A percentile compares a stretch with the other conserved stretches of the same genome.
Evolutionary conservation across 1,140 invertebrate genomes (phyloP).

Genomic region (Drosophila truncata): DNA sequence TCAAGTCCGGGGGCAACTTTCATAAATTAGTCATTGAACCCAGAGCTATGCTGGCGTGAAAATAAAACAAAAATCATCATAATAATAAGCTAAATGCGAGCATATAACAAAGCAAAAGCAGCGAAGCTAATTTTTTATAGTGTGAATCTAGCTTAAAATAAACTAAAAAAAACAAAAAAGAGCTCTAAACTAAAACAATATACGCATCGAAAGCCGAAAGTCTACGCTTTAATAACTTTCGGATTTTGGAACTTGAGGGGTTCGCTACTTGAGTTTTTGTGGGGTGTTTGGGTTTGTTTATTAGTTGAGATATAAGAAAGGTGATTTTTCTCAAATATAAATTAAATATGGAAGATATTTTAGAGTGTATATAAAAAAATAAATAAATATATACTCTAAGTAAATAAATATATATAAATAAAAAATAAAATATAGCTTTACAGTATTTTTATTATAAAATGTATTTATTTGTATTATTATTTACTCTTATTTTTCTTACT

Average conservation of each 20-base stretch:
- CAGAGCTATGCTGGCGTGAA: conserved; percentile 37
- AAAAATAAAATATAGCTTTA: too few species aligned
- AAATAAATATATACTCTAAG: too few species aligned
- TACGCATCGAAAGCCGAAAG: conserved; percentile 63
- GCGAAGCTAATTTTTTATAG: conserved; percentile 72
- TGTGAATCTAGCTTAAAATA: conserved; percentile 60
- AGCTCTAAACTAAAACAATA: conserved; percentile 63
- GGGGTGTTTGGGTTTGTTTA: not conserved
- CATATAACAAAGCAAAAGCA: conserved; percentile 51
- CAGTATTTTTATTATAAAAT: too few species aligned
- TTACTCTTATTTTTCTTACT: too few species aligned
- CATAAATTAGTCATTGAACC: conserved; percentile 82
- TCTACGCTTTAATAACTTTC: conserved; percentile 78
- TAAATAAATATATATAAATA: not conserved
- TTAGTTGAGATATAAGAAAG: not conserved
- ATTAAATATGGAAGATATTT: not conserved
- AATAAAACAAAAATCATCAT: conserved; percentile 33
- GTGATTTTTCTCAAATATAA: not conserved
- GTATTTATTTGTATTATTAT: too few species aligned
- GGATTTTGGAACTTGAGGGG: conserved; percentile 17
- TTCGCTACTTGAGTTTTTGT: not conserved
- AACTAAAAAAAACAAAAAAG: conserved; percentile 25
- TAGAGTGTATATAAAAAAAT: not conserved
- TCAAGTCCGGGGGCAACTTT: conserved; percentile 67
- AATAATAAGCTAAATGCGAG: conserved; percentile 68